phyloP scores from a whole-genome alignment of 2,797 vertebrate genomes.

The Chelidonichthys spinosus region DNA sequence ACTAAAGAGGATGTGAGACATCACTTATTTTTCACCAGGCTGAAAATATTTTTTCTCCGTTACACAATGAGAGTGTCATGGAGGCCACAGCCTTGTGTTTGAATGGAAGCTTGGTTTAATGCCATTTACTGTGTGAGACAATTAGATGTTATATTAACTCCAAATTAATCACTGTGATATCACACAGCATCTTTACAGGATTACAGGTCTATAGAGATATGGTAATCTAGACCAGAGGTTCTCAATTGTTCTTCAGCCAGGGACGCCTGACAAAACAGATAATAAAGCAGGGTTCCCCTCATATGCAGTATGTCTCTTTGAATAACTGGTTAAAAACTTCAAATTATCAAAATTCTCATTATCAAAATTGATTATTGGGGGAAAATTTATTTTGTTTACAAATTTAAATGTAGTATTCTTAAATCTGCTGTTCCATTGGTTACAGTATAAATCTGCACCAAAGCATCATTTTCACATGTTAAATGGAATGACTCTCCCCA shows the following conservation, averaged over 20 bases:
- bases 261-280: no score
- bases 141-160: not conserved
- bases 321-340: no score
- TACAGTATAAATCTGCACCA: not conserved
- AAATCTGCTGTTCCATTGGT: not conserved
- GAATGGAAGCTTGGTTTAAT: not conserved
- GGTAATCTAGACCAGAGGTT: not conserved
- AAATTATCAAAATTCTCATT: not conserved
- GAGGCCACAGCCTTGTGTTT: not conserved
- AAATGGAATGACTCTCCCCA: slow-evolving; percentile 55
- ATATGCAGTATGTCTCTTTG: no score
- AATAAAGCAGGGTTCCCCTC: no score
- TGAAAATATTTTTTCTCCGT: not conserved
- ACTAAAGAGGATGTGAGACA: slow-evolving; percentile 41
- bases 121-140: not conserved
- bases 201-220: not conserved
- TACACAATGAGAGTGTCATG: not conserved
- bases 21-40: not conserved
- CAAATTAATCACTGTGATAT: no score
- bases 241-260: no score
- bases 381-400: not conserved
- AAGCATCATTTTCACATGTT: not conserved
- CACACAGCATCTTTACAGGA: no score
- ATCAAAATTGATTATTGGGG: not conserved
- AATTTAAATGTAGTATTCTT: not conserved